Evolutionary conservation across 2,797 vertebrate species (phyloP).

Genomic region (Otolemur crassicaudatus): DNA sequence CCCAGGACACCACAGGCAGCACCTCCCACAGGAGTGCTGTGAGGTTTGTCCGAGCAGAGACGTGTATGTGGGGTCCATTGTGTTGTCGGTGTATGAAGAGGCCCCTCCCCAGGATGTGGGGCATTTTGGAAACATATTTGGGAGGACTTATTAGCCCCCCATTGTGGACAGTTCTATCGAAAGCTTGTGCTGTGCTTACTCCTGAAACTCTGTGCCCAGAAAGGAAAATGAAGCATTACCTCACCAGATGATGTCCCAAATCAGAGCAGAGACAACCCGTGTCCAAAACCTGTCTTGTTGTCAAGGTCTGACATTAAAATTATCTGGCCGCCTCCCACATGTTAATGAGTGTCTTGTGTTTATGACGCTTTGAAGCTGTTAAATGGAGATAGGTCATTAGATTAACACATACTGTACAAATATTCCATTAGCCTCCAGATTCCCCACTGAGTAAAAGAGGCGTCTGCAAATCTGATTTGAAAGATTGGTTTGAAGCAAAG

Average conservation of each 20-base stretch:
- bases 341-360: constrained; percentile 48
- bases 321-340: background rate
- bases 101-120: accelerated
- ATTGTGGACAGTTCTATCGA: background rate
- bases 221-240: background rate
- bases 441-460: background rate
- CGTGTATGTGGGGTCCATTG: accelerated
- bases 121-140: background rate
- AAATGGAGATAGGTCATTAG: constrained; percentile 53
- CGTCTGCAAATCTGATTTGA: constrained; percentile 54
- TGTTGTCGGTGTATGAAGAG: too few species aligned
- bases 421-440: background rate
- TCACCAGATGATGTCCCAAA: background rate
- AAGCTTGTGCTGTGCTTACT: background rate
- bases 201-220: background rate
- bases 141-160: background rate
- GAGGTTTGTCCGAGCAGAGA: accelerated
- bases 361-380: constrained; percentile 64
- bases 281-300: background rate
- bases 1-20: accelerated
- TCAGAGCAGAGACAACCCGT: background rate
- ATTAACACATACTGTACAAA: constrained; percentile 49
- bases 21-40: accelerated
- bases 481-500: constrained; percentile 52
- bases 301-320: background rate